Percentiles rank a stretch among this genome's conserved stretches.
Evolutionary conservation across 2,113 vertebrate species (phyloP).

Genomic region (Paradisaea rubra): DNA sequence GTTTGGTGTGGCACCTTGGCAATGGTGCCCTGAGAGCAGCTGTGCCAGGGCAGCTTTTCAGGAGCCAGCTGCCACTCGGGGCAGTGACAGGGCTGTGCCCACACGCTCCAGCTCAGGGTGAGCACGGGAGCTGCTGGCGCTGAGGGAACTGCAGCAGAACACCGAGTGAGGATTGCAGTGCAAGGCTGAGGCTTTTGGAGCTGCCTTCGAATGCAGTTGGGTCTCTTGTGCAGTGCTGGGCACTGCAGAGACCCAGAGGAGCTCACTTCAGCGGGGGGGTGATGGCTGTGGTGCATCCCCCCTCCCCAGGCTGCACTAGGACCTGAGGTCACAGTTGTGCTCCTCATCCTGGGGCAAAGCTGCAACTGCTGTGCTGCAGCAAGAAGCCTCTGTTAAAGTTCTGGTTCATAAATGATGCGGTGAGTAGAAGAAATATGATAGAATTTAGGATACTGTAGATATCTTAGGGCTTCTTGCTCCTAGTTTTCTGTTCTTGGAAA

Average conservation of each 20-base stretch:
- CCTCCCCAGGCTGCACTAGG: neutral
- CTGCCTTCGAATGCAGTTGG: fast-evolving
- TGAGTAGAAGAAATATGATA: neutral
- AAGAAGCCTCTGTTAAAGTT: neutral
- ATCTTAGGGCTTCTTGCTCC: neutral
- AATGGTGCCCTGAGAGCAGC: neutral
- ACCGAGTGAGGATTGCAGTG: too few species aligned
- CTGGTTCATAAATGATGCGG: neutral
- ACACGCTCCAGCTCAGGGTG: neutral
- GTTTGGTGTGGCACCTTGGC: neutral
- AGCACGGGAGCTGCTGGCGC: neutral
- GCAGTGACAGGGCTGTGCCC: neutral
- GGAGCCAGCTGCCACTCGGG: neutral
- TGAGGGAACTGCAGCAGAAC: neutral
- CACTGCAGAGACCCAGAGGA: neutral
- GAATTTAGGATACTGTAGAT: neutral
- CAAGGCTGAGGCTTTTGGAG: neutral
- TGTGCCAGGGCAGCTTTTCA: neutral
- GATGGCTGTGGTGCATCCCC: neutral
- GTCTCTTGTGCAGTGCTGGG: neutral
- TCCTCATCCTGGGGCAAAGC: neutral
- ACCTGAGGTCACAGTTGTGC: neutral
- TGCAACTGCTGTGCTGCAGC: neutral
- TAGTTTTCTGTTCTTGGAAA: neutral
- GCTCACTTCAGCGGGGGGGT: fast-evolving